Conservation (phyloP, 2,797 vertebrate species). For the Balearica regulorum region DNA sequence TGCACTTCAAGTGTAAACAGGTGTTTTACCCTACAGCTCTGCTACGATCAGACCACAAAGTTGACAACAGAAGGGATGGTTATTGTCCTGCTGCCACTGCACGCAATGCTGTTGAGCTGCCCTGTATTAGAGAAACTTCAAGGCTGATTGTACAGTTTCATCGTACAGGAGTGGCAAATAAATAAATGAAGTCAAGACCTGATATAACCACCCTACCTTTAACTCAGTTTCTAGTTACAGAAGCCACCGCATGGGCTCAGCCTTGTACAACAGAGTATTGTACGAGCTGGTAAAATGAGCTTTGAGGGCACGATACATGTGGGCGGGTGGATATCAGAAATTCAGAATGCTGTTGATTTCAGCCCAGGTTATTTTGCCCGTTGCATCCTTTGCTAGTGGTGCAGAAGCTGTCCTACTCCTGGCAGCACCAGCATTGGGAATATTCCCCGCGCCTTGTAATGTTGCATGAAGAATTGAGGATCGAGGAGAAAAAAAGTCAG, state of each 20-base stretch:
- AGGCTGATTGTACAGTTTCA: background rate
- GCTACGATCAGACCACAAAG: background rate
- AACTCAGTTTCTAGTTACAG: background rate
- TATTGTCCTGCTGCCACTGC: background rate
- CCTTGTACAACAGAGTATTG: no score
- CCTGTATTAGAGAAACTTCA: background rate
- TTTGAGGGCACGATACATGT: accelerated
- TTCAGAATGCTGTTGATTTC: background rate
- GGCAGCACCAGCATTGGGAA: background rate
- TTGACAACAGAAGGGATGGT: background rate
- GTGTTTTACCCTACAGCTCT: background rate
- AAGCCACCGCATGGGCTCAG: background rate
- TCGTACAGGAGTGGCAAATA: background rate
- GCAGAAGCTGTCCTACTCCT: background rate
- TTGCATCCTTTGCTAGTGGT: background rate
- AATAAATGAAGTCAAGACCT: background rate
- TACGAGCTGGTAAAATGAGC: background rate
- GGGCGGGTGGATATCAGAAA: background rate
- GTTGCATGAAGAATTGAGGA: background rate
- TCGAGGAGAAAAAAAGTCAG: background rate
- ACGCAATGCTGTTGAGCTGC: background rate
- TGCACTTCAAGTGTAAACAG: background rate
- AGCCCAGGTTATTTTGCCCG: background rate
- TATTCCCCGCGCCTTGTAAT: background rate
- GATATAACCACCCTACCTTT: background rate